phyloP scores from a whole-genome alignment of 2,113 vertebrate species.

The Scomber colias region DNA sequence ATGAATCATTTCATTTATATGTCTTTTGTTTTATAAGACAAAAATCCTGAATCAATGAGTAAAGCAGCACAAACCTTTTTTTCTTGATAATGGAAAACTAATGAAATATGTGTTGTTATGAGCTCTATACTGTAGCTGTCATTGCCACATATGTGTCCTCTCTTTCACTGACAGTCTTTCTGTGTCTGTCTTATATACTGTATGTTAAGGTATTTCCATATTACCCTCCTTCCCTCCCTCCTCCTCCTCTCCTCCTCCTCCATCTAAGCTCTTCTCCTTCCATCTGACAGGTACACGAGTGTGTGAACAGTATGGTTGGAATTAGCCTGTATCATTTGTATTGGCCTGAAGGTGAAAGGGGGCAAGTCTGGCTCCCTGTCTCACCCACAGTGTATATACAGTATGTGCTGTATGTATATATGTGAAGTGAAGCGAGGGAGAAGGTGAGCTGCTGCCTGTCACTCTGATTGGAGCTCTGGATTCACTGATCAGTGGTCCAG shows the following conservation, averaged over 20 bases:
- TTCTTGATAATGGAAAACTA: too few relatives aligned
- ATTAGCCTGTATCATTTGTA: slow-evolving; percentile 32
- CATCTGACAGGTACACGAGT: slow-evolving; percentile 35
- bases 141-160: neutral
- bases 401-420: neutral
- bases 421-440: slow-evolving; percentile 46
- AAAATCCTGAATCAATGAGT: too few relatives aligned
- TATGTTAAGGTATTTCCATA: too few relatives aligned
- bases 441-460: slow-evolving; percentile 59
- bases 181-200: neutral
- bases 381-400: neutral
- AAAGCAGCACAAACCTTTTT: too few relatives aligned
- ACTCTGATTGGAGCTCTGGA: slow-evolving; percentile 54
- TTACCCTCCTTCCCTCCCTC: too few relatives aligned
- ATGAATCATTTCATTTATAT: too few relatives aligned
- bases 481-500: slow-evolving; percentile 65
- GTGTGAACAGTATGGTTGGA: slow-evolving; percentile 3
- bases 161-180: neutral
- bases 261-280: neutral
- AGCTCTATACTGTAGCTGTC: neutral
- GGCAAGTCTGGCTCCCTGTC: neutral
- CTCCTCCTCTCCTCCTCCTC: neutral
- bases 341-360: slow-evolving; percentile 35
- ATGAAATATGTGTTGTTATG: too few relatives aligned
- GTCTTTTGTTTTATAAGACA: too few relatives aligned